Conservation (phyloP, 2,888 invertebrate genomes). For the Hofmannophila pseudospretella region DNA sequence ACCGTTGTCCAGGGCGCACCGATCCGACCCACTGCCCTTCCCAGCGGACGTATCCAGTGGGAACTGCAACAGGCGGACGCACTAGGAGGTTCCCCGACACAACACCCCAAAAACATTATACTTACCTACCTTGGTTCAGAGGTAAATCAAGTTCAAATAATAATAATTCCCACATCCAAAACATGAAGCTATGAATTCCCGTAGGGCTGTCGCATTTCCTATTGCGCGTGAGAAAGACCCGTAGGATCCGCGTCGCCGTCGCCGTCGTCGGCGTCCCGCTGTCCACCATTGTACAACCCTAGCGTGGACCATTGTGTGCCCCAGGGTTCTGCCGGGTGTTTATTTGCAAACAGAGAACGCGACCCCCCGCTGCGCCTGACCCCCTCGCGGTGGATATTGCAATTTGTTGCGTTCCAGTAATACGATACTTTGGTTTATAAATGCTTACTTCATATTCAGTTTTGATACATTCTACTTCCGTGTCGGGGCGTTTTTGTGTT, state of each 20-base stretch:
- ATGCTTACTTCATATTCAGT: background rate
- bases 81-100: too few relatives aligned
- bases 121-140: too few relatives aligned
- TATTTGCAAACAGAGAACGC: conserved; percentile 72
- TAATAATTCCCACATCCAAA: background rate
- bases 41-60: too few relatives aligned
- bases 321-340: conserved; percentile 53
- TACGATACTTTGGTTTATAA: conserved; percentile 35
- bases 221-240: conserved; percentile 55
- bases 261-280: conserved; percentile 47
- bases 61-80: too few relatives aligned
- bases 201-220: conserved; percentile 1
- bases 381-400: conserved; percentile 39
- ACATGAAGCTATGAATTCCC: background rate
- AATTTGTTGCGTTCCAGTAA: conserved; percentile 64
- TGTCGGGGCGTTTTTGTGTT: background rate
- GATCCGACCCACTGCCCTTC: too few relatives aligned
- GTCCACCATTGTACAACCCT: conserved; percentile 51
- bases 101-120: too few relatives aligned
- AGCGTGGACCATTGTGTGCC: conserved; percentile 29
- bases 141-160: background rate
- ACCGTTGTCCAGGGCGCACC: too few relatives aligned
- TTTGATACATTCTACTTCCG: conserved; percentile 13
- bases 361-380: conserved; percentile 48
- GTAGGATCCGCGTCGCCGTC: conserved; percentile 25